These are phyloP conservation scores for Toxostoma redivivum DNA, from an alignment of 2,113 vertebrate species.

Conservation along the genomic window DNA sequence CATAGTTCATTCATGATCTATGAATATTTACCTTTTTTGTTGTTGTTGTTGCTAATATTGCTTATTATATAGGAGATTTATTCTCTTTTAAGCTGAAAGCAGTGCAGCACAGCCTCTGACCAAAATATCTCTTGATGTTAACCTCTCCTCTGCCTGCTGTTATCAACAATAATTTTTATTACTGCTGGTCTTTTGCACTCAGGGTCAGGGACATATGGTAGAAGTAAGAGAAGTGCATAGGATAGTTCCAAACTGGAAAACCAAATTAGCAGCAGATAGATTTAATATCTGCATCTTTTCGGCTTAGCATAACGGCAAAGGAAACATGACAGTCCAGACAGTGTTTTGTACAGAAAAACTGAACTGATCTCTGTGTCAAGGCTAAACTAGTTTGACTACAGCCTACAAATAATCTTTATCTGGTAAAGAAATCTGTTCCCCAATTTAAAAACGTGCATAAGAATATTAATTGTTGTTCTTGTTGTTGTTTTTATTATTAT, in stretches of 20 bases:
- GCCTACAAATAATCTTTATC: neutral
- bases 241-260: neutral
- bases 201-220: neutral
- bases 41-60: neutral
- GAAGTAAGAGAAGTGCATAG: accelerated
- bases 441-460: neutral
- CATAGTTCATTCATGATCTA: neutral
- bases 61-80: neutral
- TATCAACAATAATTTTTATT: neutral
- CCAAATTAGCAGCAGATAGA: neutral
- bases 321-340: neutral
- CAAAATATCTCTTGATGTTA: neutral
- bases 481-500: neutral
- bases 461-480: neutral
- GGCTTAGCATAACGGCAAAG: neutral
- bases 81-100: neutral
- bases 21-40: neutral
- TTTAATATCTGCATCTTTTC: neutral
- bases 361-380: neutral
- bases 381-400: neutral
- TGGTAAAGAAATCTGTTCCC: neutral
- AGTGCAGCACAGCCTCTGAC: neutral
- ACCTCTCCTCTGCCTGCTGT: neutral
- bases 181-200: neutral
- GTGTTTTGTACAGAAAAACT: neutral